Evolutionary conservation across 2,888 invertebrate genomes (phyloP), one percentile per base, ranked within the genome.

Genomic region (Phymatocera aterrima): DNA sequence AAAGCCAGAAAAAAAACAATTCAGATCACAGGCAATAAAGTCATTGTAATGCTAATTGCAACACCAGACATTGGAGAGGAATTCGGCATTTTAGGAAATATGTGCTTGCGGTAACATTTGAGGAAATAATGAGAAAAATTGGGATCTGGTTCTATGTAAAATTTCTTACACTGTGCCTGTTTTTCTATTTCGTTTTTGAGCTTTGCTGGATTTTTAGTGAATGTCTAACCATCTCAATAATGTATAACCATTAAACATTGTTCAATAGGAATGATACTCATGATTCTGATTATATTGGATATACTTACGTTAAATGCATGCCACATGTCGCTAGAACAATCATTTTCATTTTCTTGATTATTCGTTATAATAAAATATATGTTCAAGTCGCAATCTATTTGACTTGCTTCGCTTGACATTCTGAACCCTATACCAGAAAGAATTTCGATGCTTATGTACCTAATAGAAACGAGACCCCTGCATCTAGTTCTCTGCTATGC

Each of bases 251-350:
- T 64, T 68, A 18, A 46, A 81, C 75, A 64, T 68, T 15, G 21
- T 3, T n/a, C 2, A 46, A 65, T 28, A 72, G 57, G 37, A 77
- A 75, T 51, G 51, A 82, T 51, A 77, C 37, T 70, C 74, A 28
- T 43, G 72, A 57, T 48, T 78, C 57, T 28, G 28, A 28, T 46
- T 46, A 15, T 24, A 1, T 10, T 1, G 46, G 28, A 78, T n/a
- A n/a, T 81, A 89, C 91, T 91, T 90, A 94, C 94, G 83, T 92
- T 91, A 86, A 91, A 94, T 3, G 94, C 93, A 80, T 93, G 90
- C 87, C 92, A 92, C 94, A 94, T 94, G 80, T 93, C 92, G 81
- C 93, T 92, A 0, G 92, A 90, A 82, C 93, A 94, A 70, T 93
- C 92, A 88, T 92, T 87, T 87, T 93, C 92, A 83, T 88, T 89